Conservation (phyloP, 2,888 invertebrate genomes). For the Caenorhabditis sp. region DNA sequence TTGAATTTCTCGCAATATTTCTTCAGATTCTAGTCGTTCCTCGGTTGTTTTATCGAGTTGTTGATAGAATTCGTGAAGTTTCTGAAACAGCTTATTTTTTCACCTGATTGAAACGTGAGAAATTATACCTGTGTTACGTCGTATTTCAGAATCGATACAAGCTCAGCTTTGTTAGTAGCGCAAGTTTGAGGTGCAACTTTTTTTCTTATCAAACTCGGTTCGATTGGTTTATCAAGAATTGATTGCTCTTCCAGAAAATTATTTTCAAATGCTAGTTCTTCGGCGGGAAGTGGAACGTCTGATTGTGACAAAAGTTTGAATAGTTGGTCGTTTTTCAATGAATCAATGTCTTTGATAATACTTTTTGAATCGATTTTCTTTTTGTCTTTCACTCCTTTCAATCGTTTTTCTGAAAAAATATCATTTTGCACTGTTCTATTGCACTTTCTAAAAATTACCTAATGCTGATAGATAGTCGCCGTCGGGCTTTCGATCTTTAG, state of each 20-base stretch:
- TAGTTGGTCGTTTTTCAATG: slow-evolving; percentile 37
- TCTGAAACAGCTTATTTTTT: slow-evolving; percentile 8
- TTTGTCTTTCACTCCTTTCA: slow-evolving; percentile 34
- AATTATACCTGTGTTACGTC: slow-evolving; percentile 39
- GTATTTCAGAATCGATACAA: slow-evolving; percentile 46
- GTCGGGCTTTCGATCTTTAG: slow-evolving; percentile 22
- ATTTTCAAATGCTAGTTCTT: slow-evolving; percentile 46
- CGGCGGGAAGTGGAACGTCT: neutral
- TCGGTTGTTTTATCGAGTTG: slow-evolving; percentile 25
- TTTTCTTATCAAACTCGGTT: slow-evolving; percentile 39
- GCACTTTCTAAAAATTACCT: slow-evolving; percentile 5
- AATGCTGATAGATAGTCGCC: slow-evolving; percentile 28
- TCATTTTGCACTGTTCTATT: neutral
- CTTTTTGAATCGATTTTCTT: slow-evolving; percentile 36
- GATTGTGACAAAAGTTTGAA: slow-evolving; percentile 25
- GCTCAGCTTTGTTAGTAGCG: slow-evolving; percentile 51
- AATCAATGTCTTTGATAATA: slow-evolving; percentile 33
- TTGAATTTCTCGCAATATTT: slow-evolving; percentile 29
- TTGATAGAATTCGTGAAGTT: slow-evolving; percentile 31
- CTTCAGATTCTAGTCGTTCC: slow-evolving; percentile 17
- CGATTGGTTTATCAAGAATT: slow-evolving; percentile 27
- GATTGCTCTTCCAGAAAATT: slow-evolving; percentile 43
- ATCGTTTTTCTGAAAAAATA: slow-evolving; percentile 26
- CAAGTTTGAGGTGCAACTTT: slow-evolving; percentile 57
- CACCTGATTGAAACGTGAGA: neutral